Evolutionary conservation across 1,140 invertebrate genomes (phyloP).

Genomic region (Euglossa dilemma): DNA sequence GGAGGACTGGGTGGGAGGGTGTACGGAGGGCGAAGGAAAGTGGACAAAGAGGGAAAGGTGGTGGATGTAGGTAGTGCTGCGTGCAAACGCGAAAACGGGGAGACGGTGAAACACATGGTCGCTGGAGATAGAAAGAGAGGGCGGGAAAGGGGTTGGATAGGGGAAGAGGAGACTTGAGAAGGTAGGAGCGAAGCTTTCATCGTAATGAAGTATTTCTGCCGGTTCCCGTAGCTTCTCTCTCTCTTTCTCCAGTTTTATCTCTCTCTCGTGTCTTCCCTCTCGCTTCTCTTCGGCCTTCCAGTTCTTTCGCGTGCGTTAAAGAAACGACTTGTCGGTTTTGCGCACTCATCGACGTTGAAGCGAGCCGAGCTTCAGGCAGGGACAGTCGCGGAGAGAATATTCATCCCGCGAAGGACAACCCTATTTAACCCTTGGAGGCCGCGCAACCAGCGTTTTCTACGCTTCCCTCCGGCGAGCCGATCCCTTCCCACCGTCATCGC

Average conservation of each 20-base stretch:
- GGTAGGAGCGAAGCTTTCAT: conserved; percentile 75
- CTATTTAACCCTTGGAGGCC: conserved; percentile 55
- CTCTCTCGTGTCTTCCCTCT: conserved; percentile 1
- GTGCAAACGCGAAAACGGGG: conserved; percentile 32
- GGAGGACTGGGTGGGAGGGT: neutral
- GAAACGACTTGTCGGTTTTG: conserved; percentile 66
- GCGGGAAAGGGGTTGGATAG: neutral
- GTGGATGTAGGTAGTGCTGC: neutral
- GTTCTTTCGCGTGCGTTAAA: conserved; percentile 62
- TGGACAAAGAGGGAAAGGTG: conserved; percentile 43
- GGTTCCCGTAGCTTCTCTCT: conserved; percentile 57
- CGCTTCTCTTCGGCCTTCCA: conserved; percentile 28
- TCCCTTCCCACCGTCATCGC: conserved; percentile 1
- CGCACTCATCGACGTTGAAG: conserved; percentile 43
- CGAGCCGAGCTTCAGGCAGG: conserved; percentile 11
- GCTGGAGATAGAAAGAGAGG: conserved; percentile 31
- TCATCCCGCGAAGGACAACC: conserved; percentile 54
- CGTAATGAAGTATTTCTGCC: conserved; percentile 77
- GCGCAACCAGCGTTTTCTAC: conserved; percentile 24
- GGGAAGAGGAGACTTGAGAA: conserved; percentile 46
- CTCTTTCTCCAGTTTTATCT: neutral
- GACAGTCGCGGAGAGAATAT: conserved; percentile 17
- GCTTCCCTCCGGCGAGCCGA: conserved; percentile 16
- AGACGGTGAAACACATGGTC: conserved; percentile 32
- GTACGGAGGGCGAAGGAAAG: conserved; percentile 31